Evolutionary conservation across 2,113 vertebrate genomes (phyloP).

Genomic region (Halcyon senegalensis): DNA sequence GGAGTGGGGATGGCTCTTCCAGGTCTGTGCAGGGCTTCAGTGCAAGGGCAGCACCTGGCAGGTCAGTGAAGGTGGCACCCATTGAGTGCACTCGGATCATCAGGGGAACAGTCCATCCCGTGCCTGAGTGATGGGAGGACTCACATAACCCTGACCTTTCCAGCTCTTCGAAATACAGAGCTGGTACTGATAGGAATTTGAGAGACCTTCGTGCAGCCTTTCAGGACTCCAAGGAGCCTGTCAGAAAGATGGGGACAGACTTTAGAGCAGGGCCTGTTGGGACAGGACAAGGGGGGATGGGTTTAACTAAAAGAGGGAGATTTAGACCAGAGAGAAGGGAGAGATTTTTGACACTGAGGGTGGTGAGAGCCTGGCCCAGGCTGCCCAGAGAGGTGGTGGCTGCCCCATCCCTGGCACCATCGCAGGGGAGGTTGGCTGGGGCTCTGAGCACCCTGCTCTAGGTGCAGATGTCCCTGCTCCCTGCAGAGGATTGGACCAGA

Average conservation of each 20-base stretch:
- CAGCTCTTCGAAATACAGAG: background rate
- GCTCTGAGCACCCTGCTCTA: no score
- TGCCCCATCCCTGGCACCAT: no score
- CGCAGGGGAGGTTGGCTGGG: no score
- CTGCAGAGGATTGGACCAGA: background rate
- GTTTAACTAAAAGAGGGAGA: background rate
- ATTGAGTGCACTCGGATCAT: accelerated
- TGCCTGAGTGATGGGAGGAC: background rate
- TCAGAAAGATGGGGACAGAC: background rate
- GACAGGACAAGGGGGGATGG: background rate
- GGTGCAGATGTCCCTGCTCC: no score
- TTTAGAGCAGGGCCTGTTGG: background rate
- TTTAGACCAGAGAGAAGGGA: no score
- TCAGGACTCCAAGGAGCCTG: background rate
- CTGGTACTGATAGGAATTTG: accelerated
- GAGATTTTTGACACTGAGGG: no score
- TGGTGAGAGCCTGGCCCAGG: no score
- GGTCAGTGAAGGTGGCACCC: background rate
- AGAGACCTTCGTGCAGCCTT: background rate
- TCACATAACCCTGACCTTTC: background rate
- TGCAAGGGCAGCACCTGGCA: background rate
- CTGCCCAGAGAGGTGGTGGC: no score
- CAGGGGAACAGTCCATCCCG: background rate
- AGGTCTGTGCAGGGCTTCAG: background rate
- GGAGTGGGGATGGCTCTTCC: background rate